Percentiles rank a stretch among this genome's conserved stretches.
Conservation (phyloP, 30 jellyfish, hydroid and myxozoan species). For the Aurelia sp. region DNA sequence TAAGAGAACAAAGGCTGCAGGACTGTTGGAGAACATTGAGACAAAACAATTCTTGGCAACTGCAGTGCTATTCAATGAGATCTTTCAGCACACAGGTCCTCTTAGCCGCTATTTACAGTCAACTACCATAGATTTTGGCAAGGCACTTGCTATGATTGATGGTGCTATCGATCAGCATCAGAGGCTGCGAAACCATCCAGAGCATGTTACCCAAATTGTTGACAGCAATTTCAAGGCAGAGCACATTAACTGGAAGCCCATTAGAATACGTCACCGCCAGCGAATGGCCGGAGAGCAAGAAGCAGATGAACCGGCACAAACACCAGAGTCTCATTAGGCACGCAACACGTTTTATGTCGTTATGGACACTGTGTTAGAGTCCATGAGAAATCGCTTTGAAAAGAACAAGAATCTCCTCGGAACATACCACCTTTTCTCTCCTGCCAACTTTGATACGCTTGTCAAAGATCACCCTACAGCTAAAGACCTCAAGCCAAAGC, state of each 20-base stretch:
- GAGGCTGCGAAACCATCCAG: slow-evolving; percentile 20
- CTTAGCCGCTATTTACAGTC: slow-evolving; percentile 51
- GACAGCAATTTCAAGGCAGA: slow-evolving; percentile 23
- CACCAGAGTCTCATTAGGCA: neutral
- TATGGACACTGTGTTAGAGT: slow-evolving; percentile 22
- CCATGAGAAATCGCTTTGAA: slow-evolving; percentile 11
- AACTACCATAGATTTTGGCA: slow-evolving; percentile 41
- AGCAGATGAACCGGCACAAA: slow-evolving; percentile 13
- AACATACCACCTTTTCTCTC: slow-evolving; percentile 23
- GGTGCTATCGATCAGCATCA: neutral
- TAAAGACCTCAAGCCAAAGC: neutral
- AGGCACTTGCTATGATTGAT: slow-evolving; percentile 36
- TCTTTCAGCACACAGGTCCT: slow-evolving; percentile 52
- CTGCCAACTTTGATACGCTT: neutral
- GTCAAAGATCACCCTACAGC: neutral
- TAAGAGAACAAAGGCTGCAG: neutral
- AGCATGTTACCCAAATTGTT: neutral
- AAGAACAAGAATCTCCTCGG: neutral
- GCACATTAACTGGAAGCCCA: slow-evolving; percentile 12
- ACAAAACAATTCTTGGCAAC: slow-evolving; percentile 61
- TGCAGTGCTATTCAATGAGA: slow-evolving; percentile 32
- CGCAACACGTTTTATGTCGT: neutral
- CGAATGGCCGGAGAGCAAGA: slow-evolving; percentile 5
- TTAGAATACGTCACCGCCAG: neutral
- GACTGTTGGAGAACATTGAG: slow-evolving; percentile 21